Evolutionary conservation across 64 coral and sea anemone genomes (phyloP).

Genomic region (Montipora efflorescens): DNA sequence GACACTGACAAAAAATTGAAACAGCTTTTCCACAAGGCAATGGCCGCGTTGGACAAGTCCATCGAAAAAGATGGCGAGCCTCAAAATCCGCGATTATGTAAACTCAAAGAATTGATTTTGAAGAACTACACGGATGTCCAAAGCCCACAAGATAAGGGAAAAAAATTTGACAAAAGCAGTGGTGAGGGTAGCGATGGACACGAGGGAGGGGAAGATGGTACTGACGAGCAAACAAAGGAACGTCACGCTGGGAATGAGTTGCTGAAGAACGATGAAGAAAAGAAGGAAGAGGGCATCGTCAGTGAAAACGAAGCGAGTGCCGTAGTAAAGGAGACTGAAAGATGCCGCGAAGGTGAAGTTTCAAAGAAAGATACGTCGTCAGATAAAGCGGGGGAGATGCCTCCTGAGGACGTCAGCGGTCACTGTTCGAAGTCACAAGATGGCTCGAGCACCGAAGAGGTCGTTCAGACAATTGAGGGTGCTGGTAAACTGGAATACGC

Average conservation of each 20-base stretch:
- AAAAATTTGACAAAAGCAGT: not conserved
- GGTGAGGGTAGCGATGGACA: not conserved
- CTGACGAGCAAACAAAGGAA: not conserved
- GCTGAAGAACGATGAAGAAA: not conserved
- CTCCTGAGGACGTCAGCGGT: not conserved
- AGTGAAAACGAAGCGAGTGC: not conserved
- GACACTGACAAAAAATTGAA: constrained; percentile 56
- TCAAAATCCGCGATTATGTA: constrained; percentile 53
- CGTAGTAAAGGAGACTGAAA: not conserved
- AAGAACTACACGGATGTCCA: constrained; percentile 43
- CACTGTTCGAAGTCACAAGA: not conserved
- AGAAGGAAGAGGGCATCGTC: not conserved
- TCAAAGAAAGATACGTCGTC: not conserved
- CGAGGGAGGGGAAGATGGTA: not conserved
- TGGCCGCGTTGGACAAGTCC: constrained; percentile 7
- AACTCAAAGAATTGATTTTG: constrained; percentile 76
- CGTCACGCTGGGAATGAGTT: not conserved
- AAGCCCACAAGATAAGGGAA: not conserved
- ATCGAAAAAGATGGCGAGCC: constrained; percentile 73
- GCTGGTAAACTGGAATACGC: not conserved
- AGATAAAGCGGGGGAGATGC: not conserved
- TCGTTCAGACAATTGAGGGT: not conserved
- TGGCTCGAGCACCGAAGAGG: not conserved
- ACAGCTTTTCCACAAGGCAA: constrained; percentile 61
- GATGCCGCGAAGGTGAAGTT: not conserved